phyloP scores from a whole-genome alignment of 2,888 invertebrate genomes.

The Leucophenga montana region DNA sequence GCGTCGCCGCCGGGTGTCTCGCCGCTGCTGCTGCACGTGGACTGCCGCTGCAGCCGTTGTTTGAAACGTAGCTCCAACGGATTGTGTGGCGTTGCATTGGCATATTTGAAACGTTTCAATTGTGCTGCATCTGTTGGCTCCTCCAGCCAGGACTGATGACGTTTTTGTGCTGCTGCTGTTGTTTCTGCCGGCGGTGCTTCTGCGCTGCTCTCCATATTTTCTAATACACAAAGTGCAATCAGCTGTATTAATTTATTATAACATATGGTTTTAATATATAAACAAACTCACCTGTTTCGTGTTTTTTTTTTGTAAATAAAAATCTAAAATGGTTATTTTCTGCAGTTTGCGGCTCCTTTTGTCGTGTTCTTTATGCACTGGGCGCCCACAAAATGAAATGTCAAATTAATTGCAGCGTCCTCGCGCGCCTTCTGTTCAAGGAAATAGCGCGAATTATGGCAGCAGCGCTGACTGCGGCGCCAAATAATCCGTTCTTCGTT shows the following conservation, averaged over 20 bases:
- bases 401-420: too few relatives aligned
- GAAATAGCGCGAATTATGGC: too few relatives aligned
- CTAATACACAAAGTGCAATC: neutral
- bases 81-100: neutral
- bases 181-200: neutral
- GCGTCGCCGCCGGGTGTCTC: slow-evolving; percentile 39
- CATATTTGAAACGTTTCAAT: slow-evolving; percentile 8
- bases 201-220: neutral
- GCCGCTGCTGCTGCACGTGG: neutral
- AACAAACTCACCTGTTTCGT: neutral
- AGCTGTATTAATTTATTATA: neutral
- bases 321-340: too few relatives aligned
- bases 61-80: neutral
- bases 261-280: neutral
- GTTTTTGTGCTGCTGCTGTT: neutral
- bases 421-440: too few relatives aligned
- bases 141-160: neutral
- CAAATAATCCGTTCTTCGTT: neutral
- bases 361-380: too few relatives aligned
- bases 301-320: neutral
- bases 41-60: neutral
- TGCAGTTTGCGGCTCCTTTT: too few relatives aligned
- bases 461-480: neutral
- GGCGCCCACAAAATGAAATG: too few relatives aligned
- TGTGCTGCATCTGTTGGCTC: neutral